These are phyloP conservation scores for Andrena praecox DNA, from an alignment of 2,888 invertebrate species.

Conservation along the genomic window DNA sequence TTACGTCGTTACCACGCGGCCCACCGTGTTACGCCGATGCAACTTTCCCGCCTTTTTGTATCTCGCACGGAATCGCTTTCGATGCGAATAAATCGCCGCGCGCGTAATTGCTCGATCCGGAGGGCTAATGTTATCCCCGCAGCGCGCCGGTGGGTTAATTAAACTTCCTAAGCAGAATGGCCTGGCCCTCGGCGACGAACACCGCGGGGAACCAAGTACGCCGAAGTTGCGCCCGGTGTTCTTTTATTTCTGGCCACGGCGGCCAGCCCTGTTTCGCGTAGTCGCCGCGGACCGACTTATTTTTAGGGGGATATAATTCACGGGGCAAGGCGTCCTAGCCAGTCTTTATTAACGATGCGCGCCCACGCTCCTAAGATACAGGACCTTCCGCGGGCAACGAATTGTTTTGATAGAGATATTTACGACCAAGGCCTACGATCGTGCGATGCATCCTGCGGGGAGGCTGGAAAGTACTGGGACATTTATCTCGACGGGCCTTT, in stretches of 20 bases:
- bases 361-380: conserved; percentile 40
- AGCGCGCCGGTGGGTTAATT: conserved; percentile 39
- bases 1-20: conserved; percentile 29
- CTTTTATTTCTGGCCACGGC: conserved; percentile 22
- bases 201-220: conserved; percentile 9
- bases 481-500: neutral
- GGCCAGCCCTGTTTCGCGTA: conserved; percentile 15
- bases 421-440: conserved; percentile 21
- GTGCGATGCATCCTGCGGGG: neutral
- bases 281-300: conserved; percentile 21
- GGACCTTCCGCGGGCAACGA: conserved; percentile 22
- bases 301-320: conserved; percentile 37
- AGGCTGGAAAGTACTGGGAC: neutral
- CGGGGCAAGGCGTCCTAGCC: conserved; percentile 17
- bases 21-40: conserved; percentile 15
- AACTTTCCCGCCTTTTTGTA: neutral
- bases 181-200: neutral
- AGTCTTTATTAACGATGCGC: conserved; percentile 40
- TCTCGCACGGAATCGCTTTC: conserved; percentile 5
- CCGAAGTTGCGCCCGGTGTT: conserved; percentile 20
- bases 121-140: conserved; percentile 28
- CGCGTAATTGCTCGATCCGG: conserved; percentile 19
- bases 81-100: conserved; percentile 3
- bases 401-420: conserved; percentile 45
- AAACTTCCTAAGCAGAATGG: conserved; percentile 33